Evolutionary conservation across 2,888 invertebrate species (phyloP), one percentile per base, ranked within the genome.

Genomic region (Panzeria rudis): DNA sequence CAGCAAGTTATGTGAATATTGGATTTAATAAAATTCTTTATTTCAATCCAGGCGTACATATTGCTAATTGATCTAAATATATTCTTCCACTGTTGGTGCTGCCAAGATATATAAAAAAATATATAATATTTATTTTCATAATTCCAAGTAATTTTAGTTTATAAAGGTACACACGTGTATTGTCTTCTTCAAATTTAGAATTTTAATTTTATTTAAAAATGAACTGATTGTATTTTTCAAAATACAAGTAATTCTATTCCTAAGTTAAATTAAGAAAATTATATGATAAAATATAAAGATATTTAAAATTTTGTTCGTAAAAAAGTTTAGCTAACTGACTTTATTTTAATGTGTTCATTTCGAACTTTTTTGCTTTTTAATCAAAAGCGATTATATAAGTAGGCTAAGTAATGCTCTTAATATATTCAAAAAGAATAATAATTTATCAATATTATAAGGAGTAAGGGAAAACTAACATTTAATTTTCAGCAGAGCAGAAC

Each of bases 1-100:
- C 95, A 29, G 94, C 95, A 38, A 94, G 94, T 87, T 94, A 94
- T 82, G 94, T 94, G 88, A 94, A 94, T 89, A 93, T 95, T 91
- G 95, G 95, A n/a, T 96, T 96, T 90, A 94, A 94, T 91, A 93
- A 93, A 79, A 92, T 92, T 54, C 94, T 95, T 54, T 96, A 94
- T 91, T 94, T 96, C 86, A 95, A 96, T 93, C 96, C 96, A 0
- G 95, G 95, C 1, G 93, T 83, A 32, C 88, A 52, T 72, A n/a
- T 88, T 64, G 13, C 5, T 52, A 52, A 78, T 41, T 71, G 44
- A 61, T 47, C 4, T 50, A 52, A 17, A 13, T 9, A 9, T 32
- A 11, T 35, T 23, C 32, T 68, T 69, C 17, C 41, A 23, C 17
- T 66, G 20, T 68, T 61, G 50, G 54, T 75, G 68, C 75, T 81